phyloP scores from a whole-genome alignment of 2,888 invertebrate species.

The Coenonympha glycerion region DNA sequence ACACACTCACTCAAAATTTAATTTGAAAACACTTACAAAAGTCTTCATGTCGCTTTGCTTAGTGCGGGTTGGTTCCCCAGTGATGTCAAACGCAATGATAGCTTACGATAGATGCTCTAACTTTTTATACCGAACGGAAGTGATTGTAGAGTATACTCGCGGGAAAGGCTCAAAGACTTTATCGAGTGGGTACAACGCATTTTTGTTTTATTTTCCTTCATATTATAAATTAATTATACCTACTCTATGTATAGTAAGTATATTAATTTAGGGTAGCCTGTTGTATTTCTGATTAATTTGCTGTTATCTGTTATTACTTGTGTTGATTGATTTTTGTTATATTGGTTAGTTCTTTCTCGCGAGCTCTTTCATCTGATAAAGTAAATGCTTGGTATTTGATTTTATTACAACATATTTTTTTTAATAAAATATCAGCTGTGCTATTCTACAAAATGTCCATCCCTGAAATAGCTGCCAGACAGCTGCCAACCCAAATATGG shows the following conservation, averaged over 20 bases:
- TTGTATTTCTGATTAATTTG: background rate
- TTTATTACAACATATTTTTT: no score
- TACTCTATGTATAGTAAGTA: background rate
- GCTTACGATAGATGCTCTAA: conserved; percentile 51
- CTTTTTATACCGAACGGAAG: conserved; percentile 70
- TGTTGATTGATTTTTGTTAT: background rate
- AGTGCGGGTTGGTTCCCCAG: conserved; percentile 21
- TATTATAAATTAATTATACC: conserved; percentile 29
- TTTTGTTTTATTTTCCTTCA: conserved; percentile 24
- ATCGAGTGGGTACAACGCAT: conserved; percentile 40
- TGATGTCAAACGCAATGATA: conserved; percentile 47
- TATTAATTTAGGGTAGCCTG: background rate
- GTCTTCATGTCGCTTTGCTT: conserved; percentile 58
- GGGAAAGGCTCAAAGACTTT: conserved; percentile 54
- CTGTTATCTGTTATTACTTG: background rate
- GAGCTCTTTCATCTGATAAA: no score
- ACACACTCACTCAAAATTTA: conserved; percentile 13
- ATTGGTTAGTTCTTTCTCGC: no score
- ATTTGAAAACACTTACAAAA: conserved; percentile 55
- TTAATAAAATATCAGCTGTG: no score
- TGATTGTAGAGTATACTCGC: conserved; percentile 49
- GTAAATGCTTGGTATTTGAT: no score
- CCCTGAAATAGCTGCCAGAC: no score
- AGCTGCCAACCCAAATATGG: no score
- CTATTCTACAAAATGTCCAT: no score